phyloP scores from a whole-genome alignment of 1,140 invertebrate species.

The Neuroterus valhalla region DNA sequence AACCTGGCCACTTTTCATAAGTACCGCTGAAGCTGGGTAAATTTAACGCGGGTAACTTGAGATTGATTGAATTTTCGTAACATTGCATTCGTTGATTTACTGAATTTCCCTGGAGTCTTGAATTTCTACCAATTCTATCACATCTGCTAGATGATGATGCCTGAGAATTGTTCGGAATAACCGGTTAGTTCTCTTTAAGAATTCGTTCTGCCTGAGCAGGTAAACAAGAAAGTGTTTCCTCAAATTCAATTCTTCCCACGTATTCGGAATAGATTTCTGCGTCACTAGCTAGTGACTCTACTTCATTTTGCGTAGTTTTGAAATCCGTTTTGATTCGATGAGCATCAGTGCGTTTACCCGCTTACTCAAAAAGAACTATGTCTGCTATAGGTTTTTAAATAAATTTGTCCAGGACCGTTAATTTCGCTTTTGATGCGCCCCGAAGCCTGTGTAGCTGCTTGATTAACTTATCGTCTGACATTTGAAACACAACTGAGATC shows the following conservation, averaged over 20 bases:
- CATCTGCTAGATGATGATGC: no score
- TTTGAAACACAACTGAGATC: neutral
- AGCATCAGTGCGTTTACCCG: neutral
- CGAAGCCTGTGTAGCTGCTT: neutral
- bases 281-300: constrained; percentile 8
- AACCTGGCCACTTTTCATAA: neutral
- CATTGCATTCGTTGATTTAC: no score
- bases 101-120: neutral
- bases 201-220: no score
- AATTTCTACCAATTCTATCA: neutral
- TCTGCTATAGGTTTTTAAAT: neutral
- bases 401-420: neutral
- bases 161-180: no score
- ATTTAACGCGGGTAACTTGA: neutral
- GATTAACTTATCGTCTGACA: neutral
- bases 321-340: neutral
- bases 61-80: no score
- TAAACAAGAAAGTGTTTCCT: neutral
- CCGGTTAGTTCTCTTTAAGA: no score
- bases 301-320: neutral
- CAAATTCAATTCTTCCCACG: neutral
- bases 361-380: neutral
- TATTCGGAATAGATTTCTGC: no score
- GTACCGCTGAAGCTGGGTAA: neutral
- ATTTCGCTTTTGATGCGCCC: neutral